Base-by-base conservation (phyloP, 2,888 invertebrate species). In the Aquatica leii region DNA sequence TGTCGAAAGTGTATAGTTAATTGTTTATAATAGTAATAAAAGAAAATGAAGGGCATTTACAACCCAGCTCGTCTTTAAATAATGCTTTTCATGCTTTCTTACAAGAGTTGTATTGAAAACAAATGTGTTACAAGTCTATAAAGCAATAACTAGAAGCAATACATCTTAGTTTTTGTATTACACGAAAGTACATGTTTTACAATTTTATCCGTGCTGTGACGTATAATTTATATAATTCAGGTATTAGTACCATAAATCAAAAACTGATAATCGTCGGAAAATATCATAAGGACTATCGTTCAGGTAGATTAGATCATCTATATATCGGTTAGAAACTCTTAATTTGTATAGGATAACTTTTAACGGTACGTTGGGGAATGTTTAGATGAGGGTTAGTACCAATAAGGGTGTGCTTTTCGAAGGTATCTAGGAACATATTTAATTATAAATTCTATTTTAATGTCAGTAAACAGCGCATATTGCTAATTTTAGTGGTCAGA, bases 401-500 rank as follows among this genome's bases (percentile, higher is more conserved):
- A 21, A 37, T 54, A 43, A 59, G 53, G 60, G 49, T 49, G 24
- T 6, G 53, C 18, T 41, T 12, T 43, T 34, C 15, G 24, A 24
- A 24, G 46, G 18, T 20, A 46, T 24, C 46, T 46, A 17, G 3
- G 18, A 20, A 5, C 18, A n/a, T 18, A 46, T 46, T 17, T 46
- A 46, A 46, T 46, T 46, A 18, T 46, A 46, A 46, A 46, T 46
- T 46, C 46, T 20, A 18, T 20, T 46, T 20, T 46, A 18, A n/a
- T 5, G n/a, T 12, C 46, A 34, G 52, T 60, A 34, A 51, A 53
- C 53, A 57, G 49, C 35, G 58, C 43, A 61, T 41, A 56, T 59
- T 50, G 60, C 55, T 51, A 59, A 60, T 65, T 61, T 65, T 58
- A 60, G 65, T 53, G 58, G 57, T 65, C 61, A 65, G 58, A 61